Conservation (phyloP, 2,888 invertebrate species). For the Sturmia bella region DNA sequence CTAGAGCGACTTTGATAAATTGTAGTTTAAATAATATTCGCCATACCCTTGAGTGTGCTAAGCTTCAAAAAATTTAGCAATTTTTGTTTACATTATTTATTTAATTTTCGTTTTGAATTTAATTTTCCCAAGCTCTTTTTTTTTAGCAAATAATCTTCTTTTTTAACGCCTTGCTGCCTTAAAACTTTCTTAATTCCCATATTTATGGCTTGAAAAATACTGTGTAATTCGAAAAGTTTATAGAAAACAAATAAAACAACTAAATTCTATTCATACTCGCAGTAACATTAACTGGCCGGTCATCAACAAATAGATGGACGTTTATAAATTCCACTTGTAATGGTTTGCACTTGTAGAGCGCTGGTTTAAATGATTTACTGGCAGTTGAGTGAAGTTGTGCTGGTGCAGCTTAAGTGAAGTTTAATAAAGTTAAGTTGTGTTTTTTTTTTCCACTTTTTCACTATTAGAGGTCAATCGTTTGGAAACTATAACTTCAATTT, state of each 20-base stretch:
- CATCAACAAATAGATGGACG: conserved; percentile 43
- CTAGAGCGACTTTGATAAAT: no score
- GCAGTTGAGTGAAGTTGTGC: conserved; percentile 32
- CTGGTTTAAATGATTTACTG: conserved; percentile 26
- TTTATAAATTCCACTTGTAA: conserved; percentile 41
- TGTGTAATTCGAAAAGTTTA: conserved; percentile 39
- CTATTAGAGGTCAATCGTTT: conserved; percentile 58
- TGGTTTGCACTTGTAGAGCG: background rate
- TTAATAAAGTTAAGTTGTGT: conserved; percentile 35
- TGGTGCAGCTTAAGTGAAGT: conserved; percentile 50
- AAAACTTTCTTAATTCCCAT: conserved; percentile 42
- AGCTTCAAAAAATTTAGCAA: no score
- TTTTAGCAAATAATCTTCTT: no score
- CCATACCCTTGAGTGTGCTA: no score
- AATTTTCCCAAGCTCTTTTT: no score
- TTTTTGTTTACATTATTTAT: no score
- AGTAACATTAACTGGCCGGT: conserved; percentile 48
- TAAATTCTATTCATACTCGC: background rate
- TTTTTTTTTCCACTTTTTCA: background rate
- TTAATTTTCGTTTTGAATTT: no score
- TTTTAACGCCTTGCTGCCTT: background rate
- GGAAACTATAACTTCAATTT: conserved; percentile 60
- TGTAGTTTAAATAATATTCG: no score
- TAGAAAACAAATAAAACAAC: conserved; percentile 25
- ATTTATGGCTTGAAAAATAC: conserved; percentile 31